Evolutionary conservation across 1,140 invertebrate species (phyloP).

Genomic region (Ceratosolen solmsi): DNA sequence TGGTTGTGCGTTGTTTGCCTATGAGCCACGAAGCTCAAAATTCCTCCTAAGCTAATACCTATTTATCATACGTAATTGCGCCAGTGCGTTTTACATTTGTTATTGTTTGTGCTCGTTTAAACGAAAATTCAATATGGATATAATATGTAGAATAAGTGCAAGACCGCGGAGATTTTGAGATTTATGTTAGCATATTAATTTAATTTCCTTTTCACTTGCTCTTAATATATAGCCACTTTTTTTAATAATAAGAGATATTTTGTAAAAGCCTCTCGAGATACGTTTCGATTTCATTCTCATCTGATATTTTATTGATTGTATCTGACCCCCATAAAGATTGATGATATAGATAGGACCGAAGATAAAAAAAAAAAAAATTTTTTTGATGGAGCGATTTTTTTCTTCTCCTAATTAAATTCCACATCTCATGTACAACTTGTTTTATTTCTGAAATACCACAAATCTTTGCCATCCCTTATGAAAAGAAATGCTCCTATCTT

Average conservation of each 20-base stretch:
- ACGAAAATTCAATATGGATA: too few species aligned
- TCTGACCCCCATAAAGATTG: neutral
- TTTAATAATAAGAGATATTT: neutral
- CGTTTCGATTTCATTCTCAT: neutral
- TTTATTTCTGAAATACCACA: neutral
- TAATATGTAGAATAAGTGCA: too few species aligned
- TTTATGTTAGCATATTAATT: too few species aligned
- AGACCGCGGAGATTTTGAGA: too few species aligned
- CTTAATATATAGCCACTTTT: too few species aligned
- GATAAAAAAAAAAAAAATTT: neutral
- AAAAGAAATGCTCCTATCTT: slow-evolving; percentile 13
- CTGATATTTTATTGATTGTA: neutral
- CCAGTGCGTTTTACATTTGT: too few species aligned
- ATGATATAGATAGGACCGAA: neutral
- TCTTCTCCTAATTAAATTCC: slow-evolving; percentile 29
- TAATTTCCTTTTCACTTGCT: too few species aligned
- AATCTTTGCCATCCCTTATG: neutral
- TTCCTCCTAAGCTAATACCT: too few species aligned
- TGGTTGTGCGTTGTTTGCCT: neutral
- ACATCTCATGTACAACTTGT: slow-evolving; percentile 1
- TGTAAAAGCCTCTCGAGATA: neutral
- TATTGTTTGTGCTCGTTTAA: too few species aligned
- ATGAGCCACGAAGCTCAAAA: too few species aligned
- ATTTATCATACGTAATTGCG: too few species aligned
- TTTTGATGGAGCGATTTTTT: slow-evolving; percentile 19